Evolutionary conservation across 2,797 vertebrate genomes (phyloP).

Genomic region (Poecilia picta): DNA sequence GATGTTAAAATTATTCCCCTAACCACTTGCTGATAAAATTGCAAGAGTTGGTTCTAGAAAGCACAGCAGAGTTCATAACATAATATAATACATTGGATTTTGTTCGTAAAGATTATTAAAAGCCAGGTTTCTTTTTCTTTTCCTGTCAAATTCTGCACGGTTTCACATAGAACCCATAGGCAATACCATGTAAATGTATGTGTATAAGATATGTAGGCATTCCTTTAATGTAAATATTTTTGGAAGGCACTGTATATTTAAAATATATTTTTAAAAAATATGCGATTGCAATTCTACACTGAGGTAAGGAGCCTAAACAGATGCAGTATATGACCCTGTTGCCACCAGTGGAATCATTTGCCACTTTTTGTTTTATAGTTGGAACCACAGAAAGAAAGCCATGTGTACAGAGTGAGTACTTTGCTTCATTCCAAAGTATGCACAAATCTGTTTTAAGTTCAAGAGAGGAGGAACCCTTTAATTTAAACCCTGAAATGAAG

Average conservation of each 20-base stretch:
- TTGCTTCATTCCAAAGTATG: constrained; percentile 75
- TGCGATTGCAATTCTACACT: constrained; percentile 11
- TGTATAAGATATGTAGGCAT: not conserved
- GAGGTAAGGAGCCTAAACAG: constrained; percentile 34
- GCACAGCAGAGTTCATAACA: not conserved
- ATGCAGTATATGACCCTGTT: constrained; percentile 31
- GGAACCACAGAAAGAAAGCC: constrained; percentile 43
- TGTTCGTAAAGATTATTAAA: not conserved
- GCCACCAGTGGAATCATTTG: constrained; percentile 49
- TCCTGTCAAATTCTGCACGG: not conserved
- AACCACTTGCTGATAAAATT: not conserved
- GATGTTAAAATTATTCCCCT: not conserved
- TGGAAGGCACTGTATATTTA: not conserved
- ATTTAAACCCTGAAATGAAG: constrained; percentile 83
- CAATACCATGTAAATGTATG: not conserved
- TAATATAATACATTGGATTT: not conserved
- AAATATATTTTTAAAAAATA: not conserved
- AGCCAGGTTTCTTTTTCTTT: not conserved
- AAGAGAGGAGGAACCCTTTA: constrained; percentile 82
- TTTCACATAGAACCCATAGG: not conserved
- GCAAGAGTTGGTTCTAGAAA: not conserved
- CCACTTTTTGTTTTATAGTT: constrained; percentile 52
- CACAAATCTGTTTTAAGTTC: constrained; percentile 81
- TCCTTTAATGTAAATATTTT: not conserved
- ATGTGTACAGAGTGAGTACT: constrained; percentile 60